Evolutionary conservation across 2,113 vertebrate species (phyloP).

Genomic region (Colossoma macropomum): DNA sequence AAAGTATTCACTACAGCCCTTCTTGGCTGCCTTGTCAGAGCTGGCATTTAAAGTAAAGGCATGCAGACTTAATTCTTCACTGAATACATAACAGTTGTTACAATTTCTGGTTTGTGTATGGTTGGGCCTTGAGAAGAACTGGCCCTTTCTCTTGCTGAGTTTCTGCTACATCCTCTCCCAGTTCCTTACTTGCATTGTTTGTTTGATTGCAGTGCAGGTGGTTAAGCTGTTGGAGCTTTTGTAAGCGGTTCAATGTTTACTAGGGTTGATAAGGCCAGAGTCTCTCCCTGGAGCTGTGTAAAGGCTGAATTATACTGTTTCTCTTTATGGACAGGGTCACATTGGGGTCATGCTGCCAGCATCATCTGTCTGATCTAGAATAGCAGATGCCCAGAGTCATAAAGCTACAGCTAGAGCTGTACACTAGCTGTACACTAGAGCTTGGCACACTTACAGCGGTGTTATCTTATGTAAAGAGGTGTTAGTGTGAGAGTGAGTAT

Average conservation of each 20-base stretch:
- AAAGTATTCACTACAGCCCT: not conserved
- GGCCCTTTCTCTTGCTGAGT: not conserved
- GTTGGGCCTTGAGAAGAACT: not conserved
- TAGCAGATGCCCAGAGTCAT: slow-evolving; percentile 20
- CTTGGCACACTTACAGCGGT: not conserved
- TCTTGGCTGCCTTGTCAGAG: not conserved
- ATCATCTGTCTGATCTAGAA: not conserved
- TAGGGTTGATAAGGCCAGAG: not conserved
- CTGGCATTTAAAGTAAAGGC: not conserved
- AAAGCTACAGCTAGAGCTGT: not conserved
- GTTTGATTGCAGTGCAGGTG: not conserved
- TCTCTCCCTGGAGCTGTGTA: not conserved
- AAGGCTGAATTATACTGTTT: not conserved
- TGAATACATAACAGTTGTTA: not conserved
- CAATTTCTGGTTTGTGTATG: not conserved
- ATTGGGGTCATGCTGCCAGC: slow-evolving; percentile 1
- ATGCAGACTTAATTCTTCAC: not conserved
- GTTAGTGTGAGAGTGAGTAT: not conserved
- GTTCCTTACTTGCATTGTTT: not conserved
- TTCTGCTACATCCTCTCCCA: not conserved
- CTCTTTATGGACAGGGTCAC: not conserved
- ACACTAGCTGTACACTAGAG: too few species aligned
- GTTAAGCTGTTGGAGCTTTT: slow-evolving; percentile 10
- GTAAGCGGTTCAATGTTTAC: not conserved
- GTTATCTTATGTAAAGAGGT: not conserved